Conservation (phyloP, 2,797 vertebrate species). For the Buphagus erythrorhynchus region DNA sequence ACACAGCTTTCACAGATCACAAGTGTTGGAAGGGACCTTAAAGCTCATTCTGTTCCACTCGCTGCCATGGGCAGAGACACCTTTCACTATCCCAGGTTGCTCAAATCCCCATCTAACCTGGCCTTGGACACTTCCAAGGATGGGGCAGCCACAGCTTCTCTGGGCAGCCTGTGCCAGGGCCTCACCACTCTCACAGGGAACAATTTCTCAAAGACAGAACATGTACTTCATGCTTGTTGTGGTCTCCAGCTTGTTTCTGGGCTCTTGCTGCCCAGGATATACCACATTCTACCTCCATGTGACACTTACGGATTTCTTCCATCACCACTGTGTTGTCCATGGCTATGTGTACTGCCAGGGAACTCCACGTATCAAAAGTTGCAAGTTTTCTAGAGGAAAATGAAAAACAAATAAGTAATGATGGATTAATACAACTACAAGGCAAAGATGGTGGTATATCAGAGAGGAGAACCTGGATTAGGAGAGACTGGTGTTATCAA, state of each 20-base stretch:
- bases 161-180: not conserved
- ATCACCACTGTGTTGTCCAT: conserved; percentile 99
- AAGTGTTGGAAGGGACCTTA: not conserved
- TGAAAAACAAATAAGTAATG: not conserved
- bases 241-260: not conserved
- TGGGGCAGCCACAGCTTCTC: not conserved
- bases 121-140: not conserved
- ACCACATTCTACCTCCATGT: not conserved
- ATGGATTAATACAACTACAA: not conserved
- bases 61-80: not conserved
- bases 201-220: not conserved
- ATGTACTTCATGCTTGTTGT: not conserved
- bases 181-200: fast-evolving
- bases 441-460: not conserved
- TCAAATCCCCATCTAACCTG: fast-evolving
- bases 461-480: not conserved
- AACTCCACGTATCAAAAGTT: conserved; percentile 94
- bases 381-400: conserved; percentile 87
- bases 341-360: conserved; percentile 93
- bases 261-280: not conserved
- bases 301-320: conserved; percentile 94
- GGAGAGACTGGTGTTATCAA: not conserved
- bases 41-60: not conserved
- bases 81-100: not conserved
- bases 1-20: not conserved